Evolutionary conservation across 2,113 vertebrate species (phyloP).

Genomic region (Ammospiza caudacuta): DNA sequence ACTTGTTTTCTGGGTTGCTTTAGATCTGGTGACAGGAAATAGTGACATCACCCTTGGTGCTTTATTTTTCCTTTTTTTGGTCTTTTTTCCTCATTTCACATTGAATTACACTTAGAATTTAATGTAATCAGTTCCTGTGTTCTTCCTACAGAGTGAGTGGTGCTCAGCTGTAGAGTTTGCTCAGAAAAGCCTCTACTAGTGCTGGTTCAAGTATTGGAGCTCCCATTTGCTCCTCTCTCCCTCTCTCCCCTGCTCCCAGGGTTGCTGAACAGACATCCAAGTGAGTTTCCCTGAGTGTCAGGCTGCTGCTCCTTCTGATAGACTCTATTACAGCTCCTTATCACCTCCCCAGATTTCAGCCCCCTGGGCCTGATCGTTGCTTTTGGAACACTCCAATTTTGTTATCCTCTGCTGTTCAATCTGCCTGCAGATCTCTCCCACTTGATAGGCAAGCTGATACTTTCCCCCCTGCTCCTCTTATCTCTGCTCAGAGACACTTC

Average conservation of each 20-base stretch:
- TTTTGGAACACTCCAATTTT: neutral
- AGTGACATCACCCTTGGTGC: neutral
- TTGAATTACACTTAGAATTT: neutral
- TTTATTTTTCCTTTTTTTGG: fast-evolving
- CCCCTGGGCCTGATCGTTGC: conserved; percentile 35
- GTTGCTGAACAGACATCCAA: neutral
- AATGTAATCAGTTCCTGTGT: neutral
- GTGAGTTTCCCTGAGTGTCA: neutral
- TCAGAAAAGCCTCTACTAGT: neutral
- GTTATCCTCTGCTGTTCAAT: neutral
- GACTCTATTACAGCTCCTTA: conserved; percentile 16
- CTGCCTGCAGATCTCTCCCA: conserved; percentile 27
- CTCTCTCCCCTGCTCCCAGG: neutral
- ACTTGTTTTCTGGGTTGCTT: neutral
- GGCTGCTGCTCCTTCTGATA: neutral
- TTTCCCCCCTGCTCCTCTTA: neutral
- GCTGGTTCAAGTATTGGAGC: neutral
- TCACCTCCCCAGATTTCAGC: conserved; percentile 45
- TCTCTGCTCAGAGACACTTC: conserved; percentile 20
- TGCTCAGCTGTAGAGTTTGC: neutral
- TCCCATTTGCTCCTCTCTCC: neutral
- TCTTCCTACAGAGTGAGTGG: neutral
- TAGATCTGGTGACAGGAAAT: neutral
- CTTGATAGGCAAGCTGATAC: conserved; percentile 36
- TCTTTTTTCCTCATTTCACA: neutral